These are phyloP conservation scores for Apaloderma vittatum DNA, from an alignment of 2,113 vertebrate genomes.

Conservation along the genomic window DNA sequence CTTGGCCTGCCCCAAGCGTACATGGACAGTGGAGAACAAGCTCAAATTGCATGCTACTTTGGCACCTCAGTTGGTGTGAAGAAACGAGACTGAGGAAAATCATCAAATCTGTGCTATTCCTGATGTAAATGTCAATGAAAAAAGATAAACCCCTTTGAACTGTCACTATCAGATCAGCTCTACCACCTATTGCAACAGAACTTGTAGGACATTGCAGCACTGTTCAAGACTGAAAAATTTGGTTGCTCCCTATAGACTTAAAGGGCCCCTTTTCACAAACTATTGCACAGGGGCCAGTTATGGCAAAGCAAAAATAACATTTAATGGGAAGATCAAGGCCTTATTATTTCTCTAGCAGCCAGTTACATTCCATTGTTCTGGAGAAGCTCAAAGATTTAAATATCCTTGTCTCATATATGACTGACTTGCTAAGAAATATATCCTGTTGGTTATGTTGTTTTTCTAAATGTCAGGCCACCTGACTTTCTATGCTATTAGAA, in stretches of 20 bases:
- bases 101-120: not conserved
- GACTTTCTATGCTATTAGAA: not conserved
- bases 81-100: not conserved
- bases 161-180: not conserved
- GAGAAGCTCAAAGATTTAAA: not conserved
- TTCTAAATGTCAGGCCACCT: not conserved
- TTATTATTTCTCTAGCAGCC: not conserved
- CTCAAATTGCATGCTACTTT: not conserved
- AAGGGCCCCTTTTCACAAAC: not conserved
- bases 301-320: not conserved
- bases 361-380: not conserved
- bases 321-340: not conserved
- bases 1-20: not conserved
- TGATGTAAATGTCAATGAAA: not conserved
- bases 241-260: not conserved
- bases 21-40: not conserved
- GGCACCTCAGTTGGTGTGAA: not conserved
- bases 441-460: not conserved
- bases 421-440: not conserved
- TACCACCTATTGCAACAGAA: not conserved
- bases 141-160: not conserved
- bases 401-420: not conserved
- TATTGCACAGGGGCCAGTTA: not conserved
- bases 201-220: not conserved
- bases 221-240: not conserved